Conservation (phyloP, 2,888 invertebrate species). For the Yponomeuta cagnagella region DNA sequence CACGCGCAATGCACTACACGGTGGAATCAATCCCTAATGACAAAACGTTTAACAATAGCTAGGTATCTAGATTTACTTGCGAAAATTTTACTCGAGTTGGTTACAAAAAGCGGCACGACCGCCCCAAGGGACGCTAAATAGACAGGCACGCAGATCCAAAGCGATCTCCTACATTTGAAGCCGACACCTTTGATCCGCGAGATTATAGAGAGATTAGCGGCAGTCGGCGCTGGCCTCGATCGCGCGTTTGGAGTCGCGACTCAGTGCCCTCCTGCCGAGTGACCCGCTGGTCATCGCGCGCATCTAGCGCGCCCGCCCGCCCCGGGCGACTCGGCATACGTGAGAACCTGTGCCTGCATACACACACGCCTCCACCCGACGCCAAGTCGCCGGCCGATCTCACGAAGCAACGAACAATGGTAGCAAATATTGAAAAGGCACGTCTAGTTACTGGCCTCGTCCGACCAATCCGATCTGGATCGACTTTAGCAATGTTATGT, state of each 20-base stretch:
- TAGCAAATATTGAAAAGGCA: neutral
- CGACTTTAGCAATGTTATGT: neutral
- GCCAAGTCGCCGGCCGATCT: neutral
- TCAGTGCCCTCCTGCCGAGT: constrained; percentile 38
- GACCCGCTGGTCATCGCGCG: constrained; percentile 48
- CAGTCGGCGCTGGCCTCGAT: neutral
- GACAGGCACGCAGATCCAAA: neutral
- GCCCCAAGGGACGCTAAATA: neutral
- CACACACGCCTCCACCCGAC: neutral
- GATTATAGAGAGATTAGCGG: neutral
- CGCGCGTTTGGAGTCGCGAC: constrained; percentile 26
- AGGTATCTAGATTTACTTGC: too few species aligned
- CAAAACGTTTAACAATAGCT: neutral
- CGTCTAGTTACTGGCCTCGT: neutral
- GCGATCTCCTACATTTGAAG: neutral
- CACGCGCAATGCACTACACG: neutral
- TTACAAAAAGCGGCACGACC: neutral
- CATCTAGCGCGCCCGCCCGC: constrained; percentile 32
- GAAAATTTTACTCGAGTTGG: too few species aligned
- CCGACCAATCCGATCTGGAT: neutral
- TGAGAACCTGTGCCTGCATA: constrained; percentile 5
- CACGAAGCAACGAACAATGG: neutral
- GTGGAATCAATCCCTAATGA: neutral
- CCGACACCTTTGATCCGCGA: constrained; percentile 2
- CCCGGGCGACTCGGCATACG: neutral